A percentile compares a stretch with the other conserved stretches of the same genome.
Evolutionary conservation across 2,888 invertebrate species (phyloP).

Genomic region (Molorchus minor): DNA sequence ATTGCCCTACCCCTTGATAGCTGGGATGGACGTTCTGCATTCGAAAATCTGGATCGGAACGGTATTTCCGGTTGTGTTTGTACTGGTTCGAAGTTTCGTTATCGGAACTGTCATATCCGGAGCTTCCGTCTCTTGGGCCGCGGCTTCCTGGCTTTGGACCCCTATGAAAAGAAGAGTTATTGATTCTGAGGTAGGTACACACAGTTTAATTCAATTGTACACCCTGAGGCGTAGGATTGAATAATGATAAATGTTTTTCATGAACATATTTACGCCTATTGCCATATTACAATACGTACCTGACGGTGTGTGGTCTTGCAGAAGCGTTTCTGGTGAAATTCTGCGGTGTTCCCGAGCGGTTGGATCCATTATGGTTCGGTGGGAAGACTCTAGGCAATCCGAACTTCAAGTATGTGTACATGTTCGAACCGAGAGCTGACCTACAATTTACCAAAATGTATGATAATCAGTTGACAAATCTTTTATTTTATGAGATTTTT

Average conservation of each 20-base stretch:
- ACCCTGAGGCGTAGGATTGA: not conserved
- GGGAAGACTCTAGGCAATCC: conserved; percentile 92
- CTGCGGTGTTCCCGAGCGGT: conserved; percentile 73
- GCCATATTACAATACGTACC: conserved; percentile 12
- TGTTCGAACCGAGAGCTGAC: conserved; percentile 87
- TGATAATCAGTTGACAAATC: not conserved
- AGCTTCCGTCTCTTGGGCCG: conserved; percentile 84
- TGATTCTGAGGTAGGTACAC: not conserved
- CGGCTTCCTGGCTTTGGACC: conserved; percentile 67
- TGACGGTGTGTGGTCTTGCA: conserved; percentile 31
- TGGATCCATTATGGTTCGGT: conserved; percentile 79
- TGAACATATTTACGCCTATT: not conserved
- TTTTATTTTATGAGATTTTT: too few relatives aligned
- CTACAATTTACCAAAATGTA: conserved; percentile 60
- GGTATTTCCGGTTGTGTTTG: conserved; percentile 76
- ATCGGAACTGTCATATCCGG: conserved; percentile 92
- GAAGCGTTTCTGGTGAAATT: conserved; percentile 59
- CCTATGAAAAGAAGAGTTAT: conserved; percentile 59
- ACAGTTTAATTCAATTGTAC: not conserved
- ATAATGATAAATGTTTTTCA: not conserved
- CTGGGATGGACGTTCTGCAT: conserved; percentile 70
- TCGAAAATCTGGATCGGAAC: conserved; percentile 88
- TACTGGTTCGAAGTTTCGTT: conserved; percentile 76
- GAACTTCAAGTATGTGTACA: conserved; percentile 94
- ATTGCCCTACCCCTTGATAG: conserved; percentile 62